Evolutionary conservation across 2,797 vertebrate genomes (phyloP).

Genomic region (Falco columbarius): DNA sequence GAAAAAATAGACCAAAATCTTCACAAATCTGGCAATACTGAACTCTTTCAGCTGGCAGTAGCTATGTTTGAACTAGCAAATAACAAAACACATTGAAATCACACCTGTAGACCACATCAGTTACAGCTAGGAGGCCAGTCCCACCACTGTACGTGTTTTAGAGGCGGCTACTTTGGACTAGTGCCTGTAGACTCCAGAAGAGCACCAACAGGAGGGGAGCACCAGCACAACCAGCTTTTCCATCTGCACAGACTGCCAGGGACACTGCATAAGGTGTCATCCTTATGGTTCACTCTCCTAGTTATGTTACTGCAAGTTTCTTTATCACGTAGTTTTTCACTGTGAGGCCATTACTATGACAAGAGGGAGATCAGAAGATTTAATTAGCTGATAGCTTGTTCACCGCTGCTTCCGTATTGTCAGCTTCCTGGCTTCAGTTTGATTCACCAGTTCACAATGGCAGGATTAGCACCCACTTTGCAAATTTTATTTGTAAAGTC

Average conservation of each 20-base stretch:
- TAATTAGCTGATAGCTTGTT: background rate
- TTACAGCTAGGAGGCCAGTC: background rate
- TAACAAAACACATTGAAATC: background rate
- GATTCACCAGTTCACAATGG: background rate
- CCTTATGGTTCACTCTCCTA: background rate
- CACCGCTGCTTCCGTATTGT: background rate
- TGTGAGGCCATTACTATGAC: background rate
- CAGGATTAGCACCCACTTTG: background rate
- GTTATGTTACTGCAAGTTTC: background rate
- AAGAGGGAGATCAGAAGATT: background rate
- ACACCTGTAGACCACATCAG: background rate
- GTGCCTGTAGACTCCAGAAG: background rate
- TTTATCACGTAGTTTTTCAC: background rate
- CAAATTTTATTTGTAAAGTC: background rate
- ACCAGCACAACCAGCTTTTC: background rate
- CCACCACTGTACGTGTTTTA: background rate
- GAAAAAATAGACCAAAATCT: background rate
- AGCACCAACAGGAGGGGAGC: background rate
- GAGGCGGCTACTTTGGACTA: background rate
- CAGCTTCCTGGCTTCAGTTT: background rate
- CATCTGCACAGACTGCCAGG: background rate
- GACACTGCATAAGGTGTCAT: background rate
- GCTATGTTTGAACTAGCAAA: background rate
- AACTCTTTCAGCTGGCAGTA: background rate
- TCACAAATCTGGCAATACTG: background rate